A percentile compares a stretch with the other conserved stretches of the same genome.
These are phyloP conservation scores for Chlamydotis undulata DNA, from an alignment of 2,113 vertebrate species.

Conservation along the genomic window DNA sequence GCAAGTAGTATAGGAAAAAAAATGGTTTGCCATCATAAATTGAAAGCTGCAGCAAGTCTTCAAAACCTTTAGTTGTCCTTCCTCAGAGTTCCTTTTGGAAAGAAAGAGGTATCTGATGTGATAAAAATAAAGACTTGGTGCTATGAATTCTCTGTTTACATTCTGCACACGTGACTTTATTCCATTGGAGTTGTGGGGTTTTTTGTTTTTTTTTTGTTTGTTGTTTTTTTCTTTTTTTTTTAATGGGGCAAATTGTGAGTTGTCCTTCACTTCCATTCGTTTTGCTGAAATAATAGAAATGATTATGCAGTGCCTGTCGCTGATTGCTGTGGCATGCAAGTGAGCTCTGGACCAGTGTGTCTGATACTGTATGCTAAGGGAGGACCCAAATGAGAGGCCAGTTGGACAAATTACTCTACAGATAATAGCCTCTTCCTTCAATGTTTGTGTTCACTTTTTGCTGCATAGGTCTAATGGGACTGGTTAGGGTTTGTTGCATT, in stretches of 20 bases:
- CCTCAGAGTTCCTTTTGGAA: slow-evolving; percentile 21
- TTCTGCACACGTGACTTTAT: not conserved
- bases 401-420: not conserved
- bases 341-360: not conserved
- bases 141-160: slow-evolving; percentile 23
- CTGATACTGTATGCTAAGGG: not conserved
- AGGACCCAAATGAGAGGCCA: not conserved
- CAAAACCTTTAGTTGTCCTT: slow-evolving; percentile 46
- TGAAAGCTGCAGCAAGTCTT: slow-evolving; percentile 10
- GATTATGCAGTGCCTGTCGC: not conserved
- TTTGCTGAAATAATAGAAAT: not conserved
- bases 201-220: too few relatives aligned
- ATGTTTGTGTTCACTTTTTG: not conserved
- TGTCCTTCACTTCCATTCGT: not conserved
- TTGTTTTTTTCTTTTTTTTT: not conserved
- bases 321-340: not conserved
- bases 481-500: not conserved
- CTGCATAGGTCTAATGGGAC: not conserved
- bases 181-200: not conserved
- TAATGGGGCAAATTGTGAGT: not conserved
- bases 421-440: not conserved
- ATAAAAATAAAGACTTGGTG: slow-evolving; percentile 17
- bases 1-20: slow-evolving; percentile 15
- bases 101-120: not conserved
- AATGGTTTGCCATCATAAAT: slow-evolving; percentile 22